Base-by-base conservation (phyloP, 1,140 invertebrate genomes). In the Papilio polyxenes region DNA sequence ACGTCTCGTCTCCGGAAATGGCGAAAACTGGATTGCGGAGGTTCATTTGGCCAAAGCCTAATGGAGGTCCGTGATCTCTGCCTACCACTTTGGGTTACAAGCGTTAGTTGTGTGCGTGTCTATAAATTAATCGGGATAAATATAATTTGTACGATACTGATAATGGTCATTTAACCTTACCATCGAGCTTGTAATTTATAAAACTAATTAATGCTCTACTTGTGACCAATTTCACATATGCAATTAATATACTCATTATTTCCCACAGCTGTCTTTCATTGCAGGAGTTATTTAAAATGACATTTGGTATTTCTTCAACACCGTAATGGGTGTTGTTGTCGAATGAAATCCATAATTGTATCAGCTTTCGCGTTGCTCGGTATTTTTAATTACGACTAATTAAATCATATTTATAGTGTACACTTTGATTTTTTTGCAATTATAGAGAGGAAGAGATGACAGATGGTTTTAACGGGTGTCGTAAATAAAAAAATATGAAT, bases 311-410 rank as follows among this genome's bases (percentile, higher is more conserved):
- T 59, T 51, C 56, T 53, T 80, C 44, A 62, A 62, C 62, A 20
- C 40, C 20, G 15, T 77, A 49, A 53, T 49, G 40, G 78, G 40
- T 7, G 31, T 6, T 31, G 62, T 65, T 7, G 65, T 72, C n/a
- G 20, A 13, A 40, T 62, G 69, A 80, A 80, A 80, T 80, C 77
- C 53, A 62, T 69, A 80, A 80, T 80, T 80, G 49, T 23, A 69
- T 80, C 78, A 6, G 40, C 56, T 65, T 20, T 69, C 78, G 78
- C 59, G 78, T 80, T 69, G 62, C 59, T 65, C 44, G 48, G 31
- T 79, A 79, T 65, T 80, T 69, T 80, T 80, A 80, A 80, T 80
- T 80, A 62, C 62, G 1, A 80, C 15, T 80, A 80, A 80, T 80
- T 80, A 80, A 40, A 80, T 69, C 37, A 69, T 69, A 44, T 65